A percentile compares a stretch with the other conserved stretches of the same genome.
Evolutionary conservation across 2,113 vertebrate species (phyloP).

Genomic region (Ornithorhynchus anatinus): DNA sequence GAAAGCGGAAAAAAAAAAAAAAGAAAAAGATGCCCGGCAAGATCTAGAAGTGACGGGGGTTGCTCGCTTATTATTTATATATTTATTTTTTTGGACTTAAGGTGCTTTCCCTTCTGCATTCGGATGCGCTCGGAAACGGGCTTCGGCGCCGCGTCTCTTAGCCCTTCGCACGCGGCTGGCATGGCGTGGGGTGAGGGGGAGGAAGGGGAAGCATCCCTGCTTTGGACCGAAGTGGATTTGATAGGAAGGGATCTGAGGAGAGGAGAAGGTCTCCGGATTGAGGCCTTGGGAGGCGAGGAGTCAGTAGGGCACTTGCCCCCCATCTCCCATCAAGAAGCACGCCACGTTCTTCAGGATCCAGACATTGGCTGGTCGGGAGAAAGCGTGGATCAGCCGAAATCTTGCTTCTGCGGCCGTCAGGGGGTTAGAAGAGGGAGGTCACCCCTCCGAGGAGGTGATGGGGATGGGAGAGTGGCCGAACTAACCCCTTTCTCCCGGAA

Average conservation of each 20-base stretch:
- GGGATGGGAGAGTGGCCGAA: neutral
- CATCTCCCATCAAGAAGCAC: no score
- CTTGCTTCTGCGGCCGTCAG: conserved; percentile 9
- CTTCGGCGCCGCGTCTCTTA: no score
- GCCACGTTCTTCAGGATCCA: no score
- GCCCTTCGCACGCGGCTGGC: no score
- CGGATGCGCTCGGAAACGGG: neutral
- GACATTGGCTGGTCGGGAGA: conserved; percentile 45
- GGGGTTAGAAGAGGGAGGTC: conserved; percentile 17
- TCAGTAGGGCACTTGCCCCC: no score
- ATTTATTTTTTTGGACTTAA: neutral
- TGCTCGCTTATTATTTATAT: no score
- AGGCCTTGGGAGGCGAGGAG: no score
- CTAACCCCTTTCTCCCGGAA: neutral
- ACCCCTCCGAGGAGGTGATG: conserved; percentile 40
- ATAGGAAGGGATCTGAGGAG: no score
- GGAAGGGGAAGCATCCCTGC: no score
- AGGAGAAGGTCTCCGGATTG: no score
- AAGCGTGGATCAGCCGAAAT: conserved; percentile 33
- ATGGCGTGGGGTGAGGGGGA: no score
- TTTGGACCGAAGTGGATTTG: no score
- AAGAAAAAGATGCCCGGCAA: conserved; percentile 22
- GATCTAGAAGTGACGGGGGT: neutral
- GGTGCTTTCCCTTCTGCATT: neutral
- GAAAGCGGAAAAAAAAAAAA: conserved; percentile 32